Evolutionary conservation across 2,888 invertebrate genomes (phyloP).

Genomic region (Myopa testacea): DNA sequence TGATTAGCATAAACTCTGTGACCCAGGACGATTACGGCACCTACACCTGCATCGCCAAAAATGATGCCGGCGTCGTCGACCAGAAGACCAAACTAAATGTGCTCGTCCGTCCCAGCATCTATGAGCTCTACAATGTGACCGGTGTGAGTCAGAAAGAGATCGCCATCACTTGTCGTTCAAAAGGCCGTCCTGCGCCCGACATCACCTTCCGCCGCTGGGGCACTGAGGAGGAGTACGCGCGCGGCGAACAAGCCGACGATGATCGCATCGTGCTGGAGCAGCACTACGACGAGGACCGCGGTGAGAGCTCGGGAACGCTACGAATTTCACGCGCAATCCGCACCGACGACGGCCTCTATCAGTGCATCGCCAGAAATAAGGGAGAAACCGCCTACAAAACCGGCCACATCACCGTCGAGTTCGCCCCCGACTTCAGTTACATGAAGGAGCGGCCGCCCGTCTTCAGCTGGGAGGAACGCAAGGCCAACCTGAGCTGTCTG

Average conservation of each 20-base stretch:
- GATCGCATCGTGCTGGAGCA: slow-evolving; percentile 77
- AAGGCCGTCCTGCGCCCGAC: slow-evolving; percentile 83
- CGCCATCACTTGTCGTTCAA: slow-evolving; percentile 80
- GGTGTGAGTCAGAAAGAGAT: slow-evolving; percentile 74
- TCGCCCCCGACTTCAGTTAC: slow-evolving; percentile 82
- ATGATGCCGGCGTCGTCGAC: slow-evolving; percentile 80
- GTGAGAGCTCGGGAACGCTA: slow-evolving; percentile 76
- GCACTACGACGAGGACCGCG: slow-evolving; percentile 70
- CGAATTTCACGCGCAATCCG: slow-evolving; percentile 76
- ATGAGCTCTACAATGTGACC: slow-evolving; percentile 81
- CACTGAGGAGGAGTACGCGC: slow-evolving; percentile 73
- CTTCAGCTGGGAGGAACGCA: slow-evolving; percentile 85
- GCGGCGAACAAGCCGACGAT: slow-evolving; percentile 76
- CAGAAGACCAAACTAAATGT: slow-evolving; percentile 77
- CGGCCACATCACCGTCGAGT: slow-evolving; percentile 86
- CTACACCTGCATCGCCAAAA: slow-evolving; percentile 84
- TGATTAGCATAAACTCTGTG: slow-evolving; percentile 79
- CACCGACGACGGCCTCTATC: slow-evolving; percentile 88
- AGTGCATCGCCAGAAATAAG: slow-evolving; percentile 85
- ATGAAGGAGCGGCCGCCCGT: slow-evolving; percentile 78
- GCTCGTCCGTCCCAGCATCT: slow-evolving; percentile 83
- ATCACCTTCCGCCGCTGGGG: slow-evolving; percentile 85
- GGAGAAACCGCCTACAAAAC: slow-evolving; percentile 82
- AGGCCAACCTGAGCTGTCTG: slow-evolving; percentile 86
- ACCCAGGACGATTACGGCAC: slow-evolving; percentile 82